Conservation (phyloP, 1,140 invertebrate genomes). For the Meteorus sp. region DNA sequence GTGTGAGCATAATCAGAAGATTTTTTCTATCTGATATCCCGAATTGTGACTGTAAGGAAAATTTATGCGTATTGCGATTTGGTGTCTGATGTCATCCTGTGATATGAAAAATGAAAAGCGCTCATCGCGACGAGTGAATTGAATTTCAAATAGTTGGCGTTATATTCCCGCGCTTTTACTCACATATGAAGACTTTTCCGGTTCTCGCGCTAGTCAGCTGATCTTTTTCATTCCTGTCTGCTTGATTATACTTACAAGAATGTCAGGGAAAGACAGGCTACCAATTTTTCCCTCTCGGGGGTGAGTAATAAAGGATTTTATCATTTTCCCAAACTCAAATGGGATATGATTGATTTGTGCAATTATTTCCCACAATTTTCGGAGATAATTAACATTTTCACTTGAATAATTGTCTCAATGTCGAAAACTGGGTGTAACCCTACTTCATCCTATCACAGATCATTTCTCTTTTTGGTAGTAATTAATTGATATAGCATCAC, state of each 20-base stretch:
- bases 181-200: background rate
- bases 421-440: slow-evolving; percentile 52
- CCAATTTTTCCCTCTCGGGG: slow-evolving; percentile 98
- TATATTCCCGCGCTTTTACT: background rate
- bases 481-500: too few relatives aligned
- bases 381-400: background rate
- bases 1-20: too few relatives aligned
- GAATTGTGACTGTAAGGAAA: too few relatives aligned
- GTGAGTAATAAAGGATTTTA: slow-evolving; percentile 67
- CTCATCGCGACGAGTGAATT: too few relatives aligned
- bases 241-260: slow-evolving; percentile 60
- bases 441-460: slow-evolving; percentile 30
- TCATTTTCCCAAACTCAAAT: background rate
- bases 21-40: too few relatives aligned
- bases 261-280: slow-evolving; percentile 94
- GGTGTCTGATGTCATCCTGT: too few relatives aligned
- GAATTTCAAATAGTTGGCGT: slow-evolving; percentile 22
- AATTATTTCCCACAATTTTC: background rate
- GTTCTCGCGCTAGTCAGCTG: slow-evolving; percentile 51
- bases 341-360: background rate
- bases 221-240: slow-evolving; percentile 51
- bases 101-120: too few relatives aligned
- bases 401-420: slow-evolving; percentile 17
- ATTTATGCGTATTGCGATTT: too few relatives aligned
- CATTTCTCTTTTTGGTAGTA: too few relatives aligned